These are phyloP conservation scores for Phalloptychus januarius DNA, from an alignment of 2,797 vertebrate species.

Conservation along the genomic window DNA sequence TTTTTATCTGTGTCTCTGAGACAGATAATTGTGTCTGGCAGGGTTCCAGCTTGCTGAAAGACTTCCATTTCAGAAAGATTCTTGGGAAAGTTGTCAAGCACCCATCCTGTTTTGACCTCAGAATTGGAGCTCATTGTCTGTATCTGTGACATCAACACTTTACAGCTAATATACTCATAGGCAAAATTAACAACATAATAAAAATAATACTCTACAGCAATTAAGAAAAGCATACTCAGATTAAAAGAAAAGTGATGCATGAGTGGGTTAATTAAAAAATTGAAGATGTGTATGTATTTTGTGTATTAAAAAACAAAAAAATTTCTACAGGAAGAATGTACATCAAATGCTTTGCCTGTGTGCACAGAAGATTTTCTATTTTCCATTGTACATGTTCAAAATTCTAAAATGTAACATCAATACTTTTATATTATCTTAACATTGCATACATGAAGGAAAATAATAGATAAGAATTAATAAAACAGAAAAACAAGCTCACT, in stretches of 20 bases:
- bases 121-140: slow-evolving; percentile 72
- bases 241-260: neutral
- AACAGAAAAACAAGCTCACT: neutral
- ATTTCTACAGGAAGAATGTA: neutral
- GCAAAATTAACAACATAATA: neutral
- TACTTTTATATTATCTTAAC: neutral
- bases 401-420: neutral
- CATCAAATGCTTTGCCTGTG: neutral
- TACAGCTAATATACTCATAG: neutral
- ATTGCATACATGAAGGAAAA: neutral
- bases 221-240: neutral
- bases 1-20: slow-evolving; percentile 77
- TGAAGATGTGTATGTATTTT: neutral
- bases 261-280: neutral
- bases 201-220: neutral
- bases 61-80: slow-evolving; percentile 76
- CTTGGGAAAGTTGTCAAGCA: slow-evolving; percentile 90
- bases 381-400: neutral
- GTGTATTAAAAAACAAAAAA: neutral
- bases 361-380: neutral
- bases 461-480: neutral
- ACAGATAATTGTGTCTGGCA: slow-evolving; percentile 87
- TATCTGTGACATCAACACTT: slow-evolving; percentile 64
- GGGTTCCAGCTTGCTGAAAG: slow-evolving; percentile 74
- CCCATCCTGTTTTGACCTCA: slow-evolving; percentile 85